Evolutionary conservation across 2,797 vertebrate genomes (phyloP).

Genomic region (Chaenodraco wilsoni): DNA sequence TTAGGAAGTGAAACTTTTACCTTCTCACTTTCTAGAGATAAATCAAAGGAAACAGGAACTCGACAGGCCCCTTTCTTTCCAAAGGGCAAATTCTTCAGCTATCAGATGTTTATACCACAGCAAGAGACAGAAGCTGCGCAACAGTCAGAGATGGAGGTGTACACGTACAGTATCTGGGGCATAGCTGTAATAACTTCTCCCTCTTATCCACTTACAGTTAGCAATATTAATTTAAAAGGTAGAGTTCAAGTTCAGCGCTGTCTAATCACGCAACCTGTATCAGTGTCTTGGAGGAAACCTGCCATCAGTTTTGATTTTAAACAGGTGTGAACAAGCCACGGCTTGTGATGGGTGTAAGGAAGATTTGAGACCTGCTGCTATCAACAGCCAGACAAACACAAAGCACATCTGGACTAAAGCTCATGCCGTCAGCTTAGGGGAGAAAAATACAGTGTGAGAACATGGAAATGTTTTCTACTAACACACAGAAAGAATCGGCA

Average conservation of each 20-base stretch:
- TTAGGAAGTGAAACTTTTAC: constrained; percentile 71
- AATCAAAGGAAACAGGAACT: constrained; percentile 63
- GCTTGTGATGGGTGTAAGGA: constrained; percentile 16
- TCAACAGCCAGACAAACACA: constrained; percentile 12
- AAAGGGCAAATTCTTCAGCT: constrained; percentile 77
- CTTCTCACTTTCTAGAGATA: constrained; percentile 39
- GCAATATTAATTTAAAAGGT: constrained; percentile 22
- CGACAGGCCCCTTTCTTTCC: constrained; percentile 45
- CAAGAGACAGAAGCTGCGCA: constrained; percentile 54
- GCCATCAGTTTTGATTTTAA: constrained; percentile 30
- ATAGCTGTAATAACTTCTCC: constrained; percentile 53
- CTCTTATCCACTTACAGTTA: constrained; percentile 38
- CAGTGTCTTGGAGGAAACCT: constrained; percentile 23
- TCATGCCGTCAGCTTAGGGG: constrained; percentile 12
- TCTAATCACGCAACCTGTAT: constrained; percentile 40
- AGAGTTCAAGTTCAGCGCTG: constrained; percentile 26
- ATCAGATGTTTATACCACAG: constrained; percentile 77
- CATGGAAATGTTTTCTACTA: not conserved
- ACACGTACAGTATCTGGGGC: constrained; percentile 62
- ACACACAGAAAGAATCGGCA: not conserved
- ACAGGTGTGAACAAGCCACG: constrained; percentile 26
- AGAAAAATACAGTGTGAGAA: not conserved
- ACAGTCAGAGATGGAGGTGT: constrained; percentile 19
- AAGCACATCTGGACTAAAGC: not conserved
- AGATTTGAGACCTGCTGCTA: constrained; percentile 23